Base-by-base conservation (phyloP, 2,113 vertebrate species). In the Acanthochromis polyacanthus region DNA sequence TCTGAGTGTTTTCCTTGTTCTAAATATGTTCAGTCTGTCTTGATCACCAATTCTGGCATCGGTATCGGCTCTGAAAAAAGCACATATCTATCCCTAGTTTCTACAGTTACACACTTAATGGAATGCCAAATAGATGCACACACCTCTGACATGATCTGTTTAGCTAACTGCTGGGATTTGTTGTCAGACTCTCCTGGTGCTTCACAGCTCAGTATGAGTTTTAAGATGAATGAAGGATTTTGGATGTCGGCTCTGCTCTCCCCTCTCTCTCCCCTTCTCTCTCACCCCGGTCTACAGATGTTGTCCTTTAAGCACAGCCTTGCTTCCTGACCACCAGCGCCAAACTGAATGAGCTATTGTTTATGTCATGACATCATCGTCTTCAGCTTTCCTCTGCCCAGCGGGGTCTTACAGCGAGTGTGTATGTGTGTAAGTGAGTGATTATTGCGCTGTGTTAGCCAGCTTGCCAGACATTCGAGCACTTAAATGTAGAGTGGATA, bases 291-390 rank as follows among this genome's bases (percentile, higher is more conserved):
- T 81, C 84, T 90, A 86, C 93, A 95, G 91, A 94, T 94, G 94
- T 94, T 93, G 91, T 92, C 85, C 86, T 90, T 93, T 88, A 91
- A 90, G 86, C 81, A 90, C 77, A 83, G 87, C 43, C 80, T 84
- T 67, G 86, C 87, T 95, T 95, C 94, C 94, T 95, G 94, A 78
- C 91, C 92, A 81, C 86, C 87, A 90, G 87, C 58, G 81, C 91
- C 84, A 79, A 78, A 55, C 86, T 93, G 92, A 94, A 94, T 93
- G 93, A 92, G 88, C 93, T 89, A 94, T 94, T 95, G 94, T 95
- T 94, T 93, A 83, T 81, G 83, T 83, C 73, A 87, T 95, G 94
- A 95, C 94, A 93, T 95, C 94, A 95, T 91, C 86, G 82, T 88
- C 92, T 93, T 93, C 90, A 91, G 93, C 91, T 92, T 94, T 89